Evolutionary conservation across 2,113 vertebrate species (phyloP).

Genomic region (Cacatua alba): DNA sequence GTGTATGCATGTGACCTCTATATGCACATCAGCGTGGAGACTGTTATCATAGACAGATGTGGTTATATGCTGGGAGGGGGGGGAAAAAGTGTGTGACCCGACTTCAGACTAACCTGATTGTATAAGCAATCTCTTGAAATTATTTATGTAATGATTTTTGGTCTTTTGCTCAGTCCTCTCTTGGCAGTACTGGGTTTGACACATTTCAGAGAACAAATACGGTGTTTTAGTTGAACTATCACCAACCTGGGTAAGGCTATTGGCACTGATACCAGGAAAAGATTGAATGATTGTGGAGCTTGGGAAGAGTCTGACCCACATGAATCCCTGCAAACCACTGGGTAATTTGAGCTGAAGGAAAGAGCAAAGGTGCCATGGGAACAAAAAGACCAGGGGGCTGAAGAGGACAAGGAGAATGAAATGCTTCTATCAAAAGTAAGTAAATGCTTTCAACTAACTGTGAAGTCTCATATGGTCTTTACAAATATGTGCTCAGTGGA

Average conservation of each 20-base stretch:
- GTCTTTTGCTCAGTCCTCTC: not conserved
- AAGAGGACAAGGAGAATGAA: not conserved
- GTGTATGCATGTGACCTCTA: not conserved
- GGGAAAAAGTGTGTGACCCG: not conserved
- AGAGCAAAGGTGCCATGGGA: not conserved
- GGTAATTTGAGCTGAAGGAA: not conserved
- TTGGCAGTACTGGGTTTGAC: not conserved
- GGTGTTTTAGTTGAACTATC: not conserved
- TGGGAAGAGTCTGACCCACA: not conserved
- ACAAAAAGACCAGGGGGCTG: rapidly evolving
- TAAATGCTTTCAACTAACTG: not conserved
- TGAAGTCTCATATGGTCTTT: not conserved
- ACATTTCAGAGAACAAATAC: rapidly evolving
- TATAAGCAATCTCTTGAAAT: not conserved
- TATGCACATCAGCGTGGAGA: rapidly evolving
- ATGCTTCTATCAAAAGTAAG: not conserved
- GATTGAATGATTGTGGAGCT: not conserved
- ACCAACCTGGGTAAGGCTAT: not conserved
- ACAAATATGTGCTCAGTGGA: not conserved
- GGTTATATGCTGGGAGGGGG: not conserved
- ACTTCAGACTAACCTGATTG: not conserved
- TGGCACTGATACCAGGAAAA: not conserved
- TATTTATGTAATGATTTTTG: not conserved
- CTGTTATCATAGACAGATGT: not conserved
- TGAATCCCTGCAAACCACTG: not conserved